phyloP scores from a whole-genome alignment of 2,888 invertebrate genomes.

The Patella caerulea region DNA sequence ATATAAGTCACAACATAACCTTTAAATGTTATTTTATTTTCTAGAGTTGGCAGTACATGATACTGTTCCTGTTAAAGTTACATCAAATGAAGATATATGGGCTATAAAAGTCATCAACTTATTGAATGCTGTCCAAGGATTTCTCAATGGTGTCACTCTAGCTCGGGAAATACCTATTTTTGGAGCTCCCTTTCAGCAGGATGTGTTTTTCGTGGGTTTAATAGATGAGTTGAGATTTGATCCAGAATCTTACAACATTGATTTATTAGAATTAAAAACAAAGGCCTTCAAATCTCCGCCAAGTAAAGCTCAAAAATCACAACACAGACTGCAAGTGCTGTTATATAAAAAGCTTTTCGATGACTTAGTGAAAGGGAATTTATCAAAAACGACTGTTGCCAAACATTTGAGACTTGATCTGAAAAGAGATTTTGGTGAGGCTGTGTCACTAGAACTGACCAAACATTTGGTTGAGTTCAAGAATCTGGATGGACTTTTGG shows the following conservation, averaged over 20 bases:
- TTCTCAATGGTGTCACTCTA: slow-evolving; percentile 48
- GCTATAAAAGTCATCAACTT: slow-evolving; percentile 64
- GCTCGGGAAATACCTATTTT: slow-evolving; percentile 66
- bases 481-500: slow-evolving; percentile 46
- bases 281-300: slow-evolving; percentile 49
- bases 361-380: slow-evolving; percentile 58
- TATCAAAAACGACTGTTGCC: slow-evolving; percentile 47
- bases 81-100: slow-evolving; percentile 64
- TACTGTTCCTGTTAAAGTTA: slow-evolving; percentile 52
- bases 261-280: slow-evolving; percentile 64
- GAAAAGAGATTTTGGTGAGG: slow-evolving; percentile 47
- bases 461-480: slow-evolving; percentile 28
- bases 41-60: slow-evolving; percentile 65
- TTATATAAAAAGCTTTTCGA: slow-evolving; percentile 66
- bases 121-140: slow-evolving; percentile 47
- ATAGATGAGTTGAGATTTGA: slow-evolving; percentile 67
- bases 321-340: slow-evolving; percentile 59
- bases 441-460: slow-evolving; percentile 41
- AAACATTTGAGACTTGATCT: slow-evolving; percentile 53
- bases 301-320: slow-evolving; percentile 52
- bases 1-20: neutral
- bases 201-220: slow-evolving; percentile 61
- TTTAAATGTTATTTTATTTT: slow-evolving; percentile 27
- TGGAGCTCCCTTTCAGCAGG: slow-evolving; percentile 61
- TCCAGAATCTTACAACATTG: slow-evolving; percentile 54